phyloP scores from a whole-genome alignment of 2,888 invertebrate genomes.

The Cantharis flavilabris region DNA sequence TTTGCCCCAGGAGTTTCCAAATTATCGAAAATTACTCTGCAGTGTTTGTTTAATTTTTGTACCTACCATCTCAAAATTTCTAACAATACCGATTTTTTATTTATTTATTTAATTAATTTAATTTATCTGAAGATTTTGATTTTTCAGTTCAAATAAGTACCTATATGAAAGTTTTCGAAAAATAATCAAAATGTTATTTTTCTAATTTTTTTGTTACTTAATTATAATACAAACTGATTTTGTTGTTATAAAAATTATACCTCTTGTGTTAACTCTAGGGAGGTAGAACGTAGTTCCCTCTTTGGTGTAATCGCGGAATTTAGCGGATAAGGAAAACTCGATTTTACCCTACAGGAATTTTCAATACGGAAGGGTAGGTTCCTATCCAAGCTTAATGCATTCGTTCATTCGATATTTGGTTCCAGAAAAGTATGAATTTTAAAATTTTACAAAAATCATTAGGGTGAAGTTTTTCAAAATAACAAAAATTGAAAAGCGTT shows the following conservation, averaged over 20 bases:
- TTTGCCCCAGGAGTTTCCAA: neutral
- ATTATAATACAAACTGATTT: neutral
- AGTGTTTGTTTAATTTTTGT: neutral
- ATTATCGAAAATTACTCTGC: neutral
- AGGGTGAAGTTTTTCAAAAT: no score
- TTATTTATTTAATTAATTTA: neutral
- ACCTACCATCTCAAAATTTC: neutral
- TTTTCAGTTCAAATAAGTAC: neutral
- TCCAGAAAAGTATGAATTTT: neutral
- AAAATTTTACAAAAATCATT: neutral
- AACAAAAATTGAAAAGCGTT: no score
- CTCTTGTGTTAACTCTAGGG: neutral
- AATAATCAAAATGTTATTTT: neutral
- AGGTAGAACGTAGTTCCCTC: neutral
- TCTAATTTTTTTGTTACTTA: neutral
- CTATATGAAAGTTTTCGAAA: no score
- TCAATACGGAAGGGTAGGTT: neutral
- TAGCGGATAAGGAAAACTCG: neutral
- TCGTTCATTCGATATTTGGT: neutral
- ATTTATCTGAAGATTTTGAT: neutral
- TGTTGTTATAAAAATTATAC: neutral
- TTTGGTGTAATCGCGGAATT: neutral
- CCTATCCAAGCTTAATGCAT: neutral
- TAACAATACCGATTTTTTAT: neutral
- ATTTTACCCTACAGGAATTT: neutral